These are phyloP conservation scores for Chouioia cunea DNA, from an alignment of 2,888 invertebrate genomes.

Conservation along the genomic window DNA sequence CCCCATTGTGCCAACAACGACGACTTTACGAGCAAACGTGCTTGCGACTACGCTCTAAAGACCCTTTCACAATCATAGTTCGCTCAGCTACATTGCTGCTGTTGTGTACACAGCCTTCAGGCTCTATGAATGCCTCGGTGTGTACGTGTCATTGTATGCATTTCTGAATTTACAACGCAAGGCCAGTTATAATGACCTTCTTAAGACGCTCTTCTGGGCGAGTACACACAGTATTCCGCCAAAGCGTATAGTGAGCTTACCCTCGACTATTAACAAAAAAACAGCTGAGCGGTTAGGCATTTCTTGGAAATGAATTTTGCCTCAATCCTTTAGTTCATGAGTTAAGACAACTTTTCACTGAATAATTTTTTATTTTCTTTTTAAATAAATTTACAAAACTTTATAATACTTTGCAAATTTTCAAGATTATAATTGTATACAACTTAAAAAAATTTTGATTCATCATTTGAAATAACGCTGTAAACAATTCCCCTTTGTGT, in stretches of 20 bases:
- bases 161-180: slow-evolving; percentile 29
- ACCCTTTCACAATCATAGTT: slow-evolving; percentile 4
- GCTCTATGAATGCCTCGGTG: slow-evolving; percentile 24
- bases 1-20: slow-evolving; percentile 41
- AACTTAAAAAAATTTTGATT: too few species aligned
- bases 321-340: too few species aligned
- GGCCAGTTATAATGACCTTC: slow-evolving; percentile 37
- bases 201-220: slow-evolving; percentile 26
- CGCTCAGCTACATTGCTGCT: slow-evolving; percentile 39
- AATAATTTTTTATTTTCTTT: too few species aligned
- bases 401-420: too few species aligned
- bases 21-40: slow-evolving; percentile 44
- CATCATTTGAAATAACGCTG: too few species aligned
- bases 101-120: slow-evolving; percentile 44
- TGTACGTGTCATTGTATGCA: neutral
- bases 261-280: slow-evolving; percentile 36
- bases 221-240: slow-evolving; percentile 3
- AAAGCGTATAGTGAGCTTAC: neutral
- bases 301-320: neutral
- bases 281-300: neutral
- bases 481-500: too few species aligned
- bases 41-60: slow-evolving; percentile 23
- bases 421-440: too few species aligned
- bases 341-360: too few species aligned
- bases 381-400: too few species aligned